Evolutionary conservation across 2,888 invertebrate species (phyloP).

Genomic region (Sinopyrophorus schimmeli): DNA sequence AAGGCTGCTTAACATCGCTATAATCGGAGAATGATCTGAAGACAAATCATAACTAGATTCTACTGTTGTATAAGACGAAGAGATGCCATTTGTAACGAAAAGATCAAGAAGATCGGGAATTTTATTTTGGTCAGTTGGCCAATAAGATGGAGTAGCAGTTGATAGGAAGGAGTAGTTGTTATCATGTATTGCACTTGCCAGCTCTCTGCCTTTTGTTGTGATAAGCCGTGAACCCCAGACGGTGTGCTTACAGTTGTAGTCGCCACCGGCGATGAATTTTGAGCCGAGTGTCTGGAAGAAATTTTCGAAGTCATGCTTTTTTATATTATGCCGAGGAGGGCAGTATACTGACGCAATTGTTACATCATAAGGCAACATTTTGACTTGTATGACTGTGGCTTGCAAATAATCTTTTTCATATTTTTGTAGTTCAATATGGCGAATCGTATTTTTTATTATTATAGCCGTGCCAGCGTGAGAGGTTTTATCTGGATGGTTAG

Average conservation of each 20-base stretch:
- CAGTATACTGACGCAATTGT: conserved; percentile 35
- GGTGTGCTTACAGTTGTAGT: conserved; percentile 36
- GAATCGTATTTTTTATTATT: neutral
- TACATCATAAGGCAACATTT: conserved; percentile 17
- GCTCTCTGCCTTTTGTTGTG: neutral
- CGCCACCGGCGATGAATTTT: conserved; percentile 35
- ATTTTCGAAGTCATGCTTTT: conserved; percentile 28
- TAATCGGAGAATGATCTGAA: too few species aligned
- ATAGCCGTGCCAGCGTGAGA: neutral
- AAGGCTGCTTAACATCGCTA: too few species aligned
- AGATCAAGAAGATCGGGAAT: too few species aligned
- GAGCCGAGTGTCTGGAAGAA: conserved; percentile 28
- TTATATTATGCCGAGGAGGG: conserved; percentile 35
- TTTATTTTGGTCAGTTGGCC: too few species aligned
- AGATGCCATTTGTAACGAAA: too few species aligned
- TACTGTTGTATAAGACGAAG: too few species aligned
- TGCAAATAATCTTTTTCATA: conserved; percentile 21
- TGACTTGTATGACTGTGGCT: conserved; percentile 28
- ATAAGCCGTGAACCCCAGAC: conserved; percentile 33
- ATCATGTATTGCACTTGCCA: too few species aligned
- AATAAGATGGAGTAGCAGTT: too few species aligned
- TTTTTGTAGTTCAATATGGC: neutral
- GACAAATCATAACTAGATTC: too few species aligned
- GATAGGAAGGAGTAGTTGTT: too few species aligned
- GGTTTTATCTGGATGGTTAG: conserved; percentile 1